phyloP scores from a whole-genome alignment of 2,113 vertebrate species.

The Cyanoderma ruficeps region DNA sequence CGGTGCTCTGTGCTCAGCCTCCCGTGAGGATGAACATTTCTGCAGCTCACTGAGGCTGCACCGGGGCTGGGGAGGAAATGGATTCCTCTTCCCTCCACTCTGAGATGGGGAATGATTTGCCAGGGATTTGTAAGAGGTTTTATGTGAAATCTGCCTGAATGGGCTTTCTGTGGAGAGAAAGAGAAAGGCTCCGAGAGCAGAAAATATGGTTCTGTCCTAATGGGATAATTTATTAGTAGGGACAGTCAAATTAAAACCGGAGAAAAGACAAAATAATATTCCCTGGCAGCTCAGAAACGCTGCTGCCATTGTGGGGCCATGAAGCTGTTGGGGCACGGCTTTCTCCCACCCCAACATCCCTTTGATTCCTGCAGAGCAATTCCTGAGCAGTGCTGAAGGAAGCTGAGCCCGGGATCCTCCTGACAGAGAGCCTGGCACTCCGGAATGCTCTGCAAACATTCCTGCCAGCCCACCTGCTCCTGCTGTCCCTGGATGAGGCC shows the following conservation, averaged over 20 bases:
- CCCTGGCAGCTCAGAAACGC: background rate
- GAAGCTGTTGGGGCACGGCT: background rate
- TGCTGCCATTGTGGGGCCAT: background rate
- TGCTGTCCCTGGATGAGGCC: background rate
- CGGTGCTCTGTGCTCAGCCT: background rate
- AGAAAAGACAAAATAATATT: background rate
- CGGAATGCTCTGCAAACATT: background rate
- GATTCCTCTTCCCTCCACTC: background rate
- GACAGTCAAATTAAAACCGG: background rate
- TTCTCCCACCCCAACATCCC: background rate
- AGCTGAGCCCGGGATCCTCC: background rate
- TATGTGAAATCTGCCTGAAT: background rate
- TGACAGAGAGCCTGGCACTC: background rate
- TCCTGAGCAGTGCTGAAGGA: background rate
- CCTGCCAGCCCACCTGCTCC: background rate
- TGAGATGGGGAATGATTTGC: constrained; percentile 1
- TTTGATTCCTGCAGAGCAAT: background rate
- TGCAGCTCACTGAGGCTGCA: background rate
- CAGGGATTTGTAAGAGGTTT: background rate
- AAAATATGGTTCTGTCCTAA: background rate
- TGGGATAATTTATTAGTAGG: background rate
- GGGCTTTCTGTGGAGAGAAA: constrained; percentile 7
- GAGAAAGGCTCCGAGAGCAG: background rate
- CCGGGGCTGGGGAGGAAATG: constrained; percentile 9
- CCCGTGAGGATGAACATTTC: background rate